A percentile compares a stretch with the other conserved stretches of the same genome.
These are phyloP conservation scores for Troides oblongomaculatus DNA, from an alignment of 2,888 invertebrate species.

Conservation along the genomic window DNA sequence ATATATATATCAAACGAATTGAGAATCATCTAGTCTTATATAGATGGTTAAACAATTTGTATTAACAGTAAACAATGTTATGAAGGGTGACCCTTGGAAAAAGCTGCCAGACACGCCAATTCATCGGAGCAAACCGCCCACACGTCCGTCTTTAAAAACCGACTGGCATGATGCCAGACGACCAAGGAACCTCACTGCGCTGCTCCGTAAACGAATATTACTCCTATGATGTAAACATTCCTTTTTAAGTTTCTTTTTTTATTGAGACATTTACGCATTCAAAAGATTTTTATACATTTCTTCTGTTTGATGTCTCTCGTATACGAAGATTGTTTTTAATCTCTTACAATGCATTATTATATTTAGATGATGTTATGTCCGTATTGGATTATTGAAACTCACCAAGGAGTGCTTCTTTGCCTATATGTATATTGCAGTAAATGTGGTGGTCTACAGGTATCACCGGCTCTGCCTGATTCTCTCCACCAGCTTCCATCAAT, in stretches of 20 bases:
- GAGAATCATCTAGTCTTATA: neutral
- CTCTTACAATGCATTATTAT: too few relatives aligned
- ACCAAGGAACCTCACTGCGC: conserved; percentile 43
- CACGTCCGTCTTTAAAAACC: conserved; percentile 58
- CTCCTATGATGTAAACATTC: conserved; percentile 52
- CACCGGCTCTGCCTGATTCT: conserved; percentile 58
- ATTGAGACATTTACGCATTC: conserved; percentile 25
- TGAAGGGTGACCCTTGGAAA: conserved; percentile 36
- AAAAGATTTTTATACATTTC: conserved; percentile 1
- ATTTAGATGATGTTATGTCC: too few relatives aligned
- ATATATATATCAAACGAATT: too few relatives aligned
- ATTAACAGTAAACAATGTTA: conserved; percentile 1
- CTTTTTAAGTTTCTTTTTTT: conserved; percentile 44
- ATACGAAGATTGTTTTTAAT: conserved; percentile 1
- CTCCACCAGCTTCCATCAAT: conserved; percentile 80
- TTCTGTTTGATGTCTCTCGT: conserved; percentile 20
- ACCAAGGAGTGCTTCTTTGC: conserved; percentile 68
- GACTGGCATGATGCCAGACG: conserved; percentile 61
- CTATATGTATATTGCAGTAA: conserved; percentile 73
- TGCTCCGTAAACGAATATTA: conserved; percentile 53
- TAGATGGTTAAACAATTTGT: neutral
- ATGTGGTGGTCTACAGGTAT: conserved; percentile 68
- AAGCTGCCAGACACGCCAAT: conserved; percentile 40
- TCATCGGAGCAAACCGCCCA: conserved; percentile 42
- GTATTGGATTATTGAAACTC: conserved; percentile 33